These are phyloP conservation scores for Hippocampus barbouri DNA, from an alignment of 2,113 vertebrate genomes.

Conservation along the genomic window DNA sequence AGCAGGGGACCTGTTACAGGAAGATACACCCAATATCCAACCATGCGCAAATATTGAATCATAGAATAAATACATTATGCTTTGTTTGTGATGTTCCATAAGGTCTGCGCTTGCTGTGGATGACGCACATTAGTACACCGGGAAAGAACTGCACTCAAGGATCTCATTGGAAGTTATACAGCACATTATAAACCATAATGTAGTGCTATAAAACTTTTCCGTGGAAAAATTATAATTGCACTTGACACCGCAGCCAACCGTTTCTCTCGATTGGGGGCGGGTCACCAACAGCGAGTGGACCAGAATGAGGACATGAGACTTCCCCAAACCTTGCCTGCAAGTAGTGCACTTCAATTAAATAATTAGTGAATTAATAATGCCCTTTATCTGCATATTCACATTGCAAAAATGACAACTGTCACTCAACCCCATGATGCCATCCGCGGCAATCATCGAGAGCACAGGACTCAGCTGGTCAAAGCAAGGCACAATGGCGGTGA, in stretches of 20 bases:
- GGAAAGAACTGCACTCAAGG: neutral
- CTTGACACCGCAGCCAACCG: neutral
- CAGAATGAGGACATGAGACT: neutral
- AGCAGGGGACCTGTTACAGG: conserved; percentile 53
- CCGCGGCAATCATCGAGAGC: too few relatives aligned
- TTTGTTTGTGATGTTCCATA: neutral
- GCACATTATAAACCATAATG: neutral
- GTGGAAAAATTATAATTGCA: neutral
- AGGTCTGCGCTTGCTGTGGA: neutral
- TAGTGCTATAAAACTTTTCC: neutral
- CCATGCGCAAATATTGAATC: conserved; percentile 22
- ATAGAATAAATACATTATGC: conserved; percentile 18
- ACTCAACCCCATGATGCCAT: too few relatives aligned
- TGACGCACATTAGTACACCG: conserved; percentile 7
- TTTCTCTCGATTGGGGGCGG: neutral
- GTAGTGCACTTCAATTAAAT: too few relatives aligned
- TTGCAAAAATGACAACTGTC: too few relatives aligned
- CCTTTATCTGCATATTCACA: too few relatives aligned
- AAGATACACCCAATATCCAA: conserved; percentile 32
- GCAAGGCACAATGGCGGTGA: too few relatives aligned
- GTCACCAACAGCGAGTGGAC: neutral
- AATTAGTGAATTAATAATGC: too few relatives aligned
- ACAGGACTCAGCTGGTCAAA: too few relatives aligned
- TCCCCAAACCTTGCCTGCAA: too few relatives aligned
- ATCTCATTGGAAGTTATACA: neutral